phyloP scores from a whole-genome alignment of 2,797 vertebrate species.

The Streptopelia turtur region DNA sequence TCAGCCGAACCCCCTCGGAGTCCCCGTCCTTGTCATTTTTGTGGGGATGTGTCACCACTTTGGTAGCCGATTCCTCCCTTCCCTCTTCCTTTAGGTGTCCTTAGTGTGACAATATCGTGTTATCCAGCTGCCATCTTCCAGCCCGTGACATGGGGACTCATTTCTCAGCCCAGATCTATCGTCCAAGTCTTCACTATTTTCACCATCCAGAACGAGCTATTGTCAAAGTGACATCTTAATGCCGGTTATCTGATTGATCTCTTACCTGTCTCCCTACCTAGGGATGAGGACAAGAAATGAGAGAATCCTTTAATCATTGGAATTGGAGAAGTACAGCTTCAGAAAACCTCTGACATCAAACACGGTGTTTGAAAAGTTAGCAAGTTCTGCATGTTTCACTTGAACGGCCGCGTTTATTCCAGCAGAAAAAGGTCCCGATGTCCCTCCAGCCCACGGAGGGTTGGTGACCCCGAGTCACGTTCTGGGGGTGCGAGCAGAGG shows the following conservation, averaged over 20 bases:
- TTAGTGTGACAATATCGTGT: fast-evolving
- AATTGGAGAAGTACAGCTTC: not conserved
- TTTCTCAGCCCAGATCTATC: not conserved
- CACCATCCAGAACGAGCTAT: not conserved
- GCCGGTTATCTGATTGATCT: slow-evolving; percentile 32
- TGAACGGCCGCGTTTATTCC: not conserved
- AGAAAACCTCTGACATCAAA: not conserved
- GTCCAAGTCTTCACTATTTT: not conserved
- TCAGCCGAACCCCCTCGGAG: too few relatives aligned
- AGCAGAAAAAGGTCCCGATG: not conserved
- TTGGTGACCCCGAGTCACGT: fast-evolving
- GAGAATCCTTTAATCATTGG: not conserved
- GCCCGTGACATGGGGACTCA: fast-evolving
- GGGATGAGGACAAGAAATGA: not conserved
- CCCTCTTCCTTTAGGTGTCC: not conserved
- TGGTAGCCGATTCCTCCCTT: not conserved
- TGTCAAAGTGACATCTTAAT: slow-evolving; percentile 56
- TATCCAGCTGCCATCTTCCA: not conserved
- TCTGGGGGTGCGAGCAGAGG: fast-evolving
- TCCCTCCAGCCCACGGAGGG: fast-evolving
- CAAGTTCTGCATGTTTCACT: not conserved
- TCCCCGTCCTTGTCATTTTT: too few relatives aligned
- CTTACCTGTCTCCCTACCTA: not conserved
- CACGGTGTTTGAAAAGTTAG: not conserved
- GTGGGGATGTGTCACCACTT: too few relatives aligned